A percentile compares a stretch with the other conserved stretches of the same genome.
Evolutionary conservation across 2,888 invertebrate genomes (phyloP).

Genomic region (Micropterix aruncella): DNA sequence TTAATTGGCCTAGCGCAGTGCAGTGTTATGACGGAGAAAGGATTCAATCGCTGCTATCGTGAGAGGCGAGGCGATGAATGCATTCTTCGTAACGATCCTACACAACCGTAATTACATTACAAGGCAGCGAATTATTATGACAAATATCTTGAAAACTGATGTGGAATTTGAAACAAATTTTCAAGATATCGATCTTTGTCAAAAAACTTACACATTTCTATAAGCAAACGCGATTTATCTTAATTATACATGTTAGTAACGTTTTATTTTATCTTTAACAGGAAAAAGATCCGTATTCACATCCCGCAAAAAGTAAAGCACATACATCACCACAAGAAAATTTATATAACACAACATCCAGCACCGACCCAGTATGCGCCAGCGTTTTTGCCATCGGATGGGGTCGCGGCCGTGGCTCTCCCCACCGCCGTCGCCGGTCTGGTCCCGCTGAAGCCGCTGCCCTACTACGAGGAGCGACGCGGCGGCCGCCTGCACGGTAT

Average conservation of each 20-base stretch:
- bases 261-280: constrained; percentile 13
- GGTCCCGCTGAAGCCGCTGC: constrained; percentile 24
- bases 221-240: too few species aligned
- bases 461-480: constrained; percentile 24
- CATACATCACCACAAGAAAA: constrained; percentile 39
- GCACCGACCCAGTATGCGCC: constrained; percentile 34
- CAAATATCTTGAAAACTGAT: too few species aligned
- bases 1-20: neutral
- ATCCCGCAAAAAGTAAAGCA: constrained; percentile 41
- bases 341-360: constrained; percentile 36
- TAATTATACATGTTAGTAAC: too few species aligned
- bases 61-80: too few species aligned
- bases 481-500: constrained; percentile 15
- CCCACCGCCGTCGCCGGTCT: constrained; percentile 23
- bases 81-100: too few species aligned
- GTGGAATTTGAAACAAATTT: too few species aligned
- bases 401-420: constrained; percentile 27
- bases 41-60: too few species aligned
- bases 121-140: too few species aligned
- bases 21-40: neutral
- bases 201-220: too few species aligned
- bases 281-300: constrained; percentile 41
- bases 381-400: constrained; percentile 29
- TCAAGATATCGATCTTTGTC: too few species aligned
- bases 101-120: too few species aligned